These are phyloP conservation scores for Hemicordylus capensis DNA, from an alignment of 2,113 vertebrate genomes.

Conservation along the genomic window DNA sequence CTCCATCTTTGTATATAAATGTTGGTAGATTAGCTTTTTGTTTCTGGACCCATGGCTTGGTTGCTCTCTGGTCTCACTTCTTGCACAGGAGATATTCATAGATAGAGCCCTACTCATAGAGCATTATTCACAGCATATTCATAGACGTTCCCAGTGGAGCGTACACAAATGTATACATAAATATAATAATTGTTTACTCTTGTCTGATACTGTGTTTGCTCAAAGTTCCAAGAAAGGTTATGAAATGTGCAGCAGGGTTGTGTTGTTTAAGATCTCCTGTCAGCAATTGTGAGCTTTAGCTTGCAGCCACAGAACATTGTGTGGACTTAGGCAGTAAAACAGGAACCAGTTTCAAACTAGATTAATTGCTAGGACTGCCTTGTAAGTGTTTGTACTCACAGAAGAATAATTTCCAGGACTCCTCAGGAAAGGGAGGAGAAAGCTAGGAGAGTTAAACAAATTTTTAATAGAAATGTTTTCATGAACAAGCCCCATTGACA, in stretches of 20 bases:
- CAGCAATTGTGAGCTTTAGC: background rate
- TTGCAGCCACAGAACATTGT: too few relatives aligned
- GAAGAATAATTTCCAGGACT: background rate
- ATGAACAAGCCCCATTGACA: background rate
- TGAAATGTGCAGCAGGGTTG: too few relatives aligned
- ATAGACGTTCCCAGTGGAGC: background rate
- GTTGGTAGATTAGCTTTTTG: too few relatives aligned
- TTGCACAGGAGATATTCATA: too few relatives aligned
- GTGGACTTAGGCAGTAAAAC: background rate
- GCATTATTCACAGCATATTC: background rate
- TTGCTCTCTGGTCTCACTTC: too few relatives aligned
- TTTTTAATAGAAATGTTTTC: background rate
- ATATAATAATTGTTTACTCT: too few relatives aligned
- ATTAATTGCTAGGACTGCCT: background rate
- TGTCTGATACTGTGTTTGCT: background rate
- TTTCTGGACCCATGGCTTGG: too few relatives aligned
- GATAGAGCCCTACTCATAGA: background rate
- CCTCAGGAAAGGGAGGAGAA: background rate
- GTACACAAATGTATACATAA: too few relatives aligned
- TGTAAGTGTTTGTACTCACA: background rate
- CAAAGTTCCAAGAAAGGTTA: background rate
- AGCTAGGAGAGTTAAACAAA: background rate
- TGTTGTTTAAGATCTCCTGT: background rate
- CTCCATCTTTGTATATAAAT: too few relatives aligned
- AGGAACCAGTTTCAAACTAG: background rate